Evolutionary conservation across 2,888 invertebrate species (phyloP).

Genomic region (Agapostemon virescens): DNA sequence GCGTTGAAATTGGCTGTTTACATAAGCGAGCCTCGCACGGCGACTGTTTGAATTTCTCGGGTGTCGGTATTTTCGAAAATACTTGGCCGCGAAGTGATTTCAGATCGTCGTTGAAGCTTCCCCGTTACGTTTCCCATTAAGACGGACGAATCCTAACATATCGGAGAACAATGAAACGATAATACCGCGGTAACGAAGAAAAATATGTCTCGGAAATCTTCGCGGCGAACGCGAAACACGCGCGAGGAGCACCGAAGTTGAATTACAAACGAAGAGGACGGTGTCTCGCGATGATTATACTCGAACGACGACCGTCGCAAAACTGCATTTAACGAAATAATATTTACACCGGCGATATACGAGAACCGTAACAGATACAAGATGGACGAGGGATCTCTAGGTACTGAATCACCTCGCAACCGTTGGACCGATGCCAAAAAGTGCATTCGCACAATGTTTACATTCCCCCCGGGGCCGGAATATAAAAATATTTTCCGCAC

Average conservation of each 20-base stretch:
- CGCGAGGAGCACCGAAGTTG: not conserved
- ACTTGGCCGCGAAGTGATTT: not conserved
- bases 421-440: conserved; percentile 54
- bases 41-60: conserved; percentile 8
- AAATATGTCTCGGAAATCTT: not conserved
- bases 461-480: conserved; percentile 23
- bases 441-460: conserved; percentile 57
- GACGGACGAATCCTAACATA: too few species aligned
- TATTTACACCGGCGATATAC: conserved; percentile 24
- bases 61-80: conserved; percentile 10
- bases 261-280: not conserved
- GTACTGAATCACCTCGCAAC: conserved; percentile 25
- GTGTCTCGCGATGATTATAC: not conserved
- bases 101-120: not conserved
- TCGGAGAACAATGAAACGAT: not conserved
- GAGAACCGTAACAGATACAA: conserved; percentile 19
- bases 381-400: conserved; percentile 19
- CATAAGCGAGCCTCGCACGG: not conserved
- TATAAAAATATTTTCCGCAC: conserved; percentile 36
- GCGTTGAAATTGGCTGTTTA: conserved; percentile 16
- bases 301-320: not conserved
- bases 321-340: conserved; percentile 9
- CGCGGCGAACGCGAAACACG: not conserved
- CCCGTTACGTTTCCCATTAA: conserved; percentile 9
- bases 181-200: not conserved